A percentile compares a stretch with the other conserved stretches of the same genome.
Conservation (phyloP, 2,797 vertebrate species). For the Bovichtus diacanthus region DNA sequence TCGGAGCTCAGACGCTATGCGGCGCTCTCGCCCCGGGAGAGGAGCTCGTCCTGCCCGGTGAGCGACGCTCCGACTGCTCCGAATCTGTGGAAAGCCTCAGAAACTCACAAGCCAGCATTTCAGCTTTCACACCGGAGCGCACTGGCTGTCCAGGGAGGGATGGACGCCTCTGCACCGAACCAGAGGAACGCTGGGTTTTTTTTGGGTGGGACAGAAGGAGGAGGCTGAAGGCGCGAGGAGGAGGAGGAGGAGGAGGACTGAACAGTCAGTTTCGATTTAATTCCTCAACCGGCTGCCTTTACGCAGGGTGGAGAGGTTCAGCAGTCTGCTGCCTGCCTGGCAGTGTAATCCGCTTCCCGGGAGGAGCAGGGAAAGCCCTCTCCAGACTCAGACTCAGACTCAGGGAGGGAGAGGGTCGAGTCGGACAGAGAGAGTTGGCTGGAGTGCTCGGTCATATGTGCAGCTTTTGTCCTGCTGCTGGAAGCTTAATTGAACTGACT, state of each 20-base stretch:
- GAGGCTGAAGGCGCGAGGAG: conserved; percentile 32
- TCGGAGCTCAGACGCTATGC: conserved; percentile 24
- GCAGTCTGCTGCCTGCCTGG: conserved; percentile 27
- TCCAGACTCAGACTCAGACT: conserved; percentile 13
- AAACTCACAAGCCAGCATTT: conserved; percentile 47
- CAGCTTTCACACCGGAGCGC: conserved; percentile 32
- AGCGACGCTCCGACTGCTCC: conserved; percentile 24
- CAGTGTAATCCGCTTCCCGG: conserved; percentile 56
- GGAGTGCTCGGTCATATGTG: conserved; percentile 22
- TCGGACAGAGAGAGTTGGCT: conserved; percentile 50
- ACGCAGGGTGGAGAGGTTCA: conserved; percentile 55
- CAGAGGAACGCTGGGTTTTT: conserved; percentile 9
- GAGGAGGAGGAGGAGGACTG: conserved; percentile 16
- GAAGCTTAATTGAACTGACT: conserved; percentile 10
- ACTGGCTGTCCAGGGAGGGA: conserved; percentile 22
- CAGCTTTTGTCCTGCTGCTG: conserved; percentile 18
- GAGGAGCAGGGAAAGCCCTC: conserved; percentile 63
- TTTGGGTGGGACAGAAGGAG: conserved; percentile 23
- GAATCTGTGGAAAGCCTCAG: conserved; percentile 6
- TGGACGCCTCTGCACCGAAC: conserved; percentile 30
- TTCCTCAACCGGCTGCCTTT: conserved; percentile 36
- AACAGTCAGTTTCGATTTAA: conserved; percentile 44
- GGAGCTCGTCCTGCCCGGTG: background rate
- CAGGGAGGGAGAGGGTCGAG: conserved; percentile 34
- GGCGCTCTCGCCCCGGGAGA: conserved; percentile 39